phyloP scores from a whole-genome alignment of 2,113 vertebrate species.

The Tyto alba region DNA sequence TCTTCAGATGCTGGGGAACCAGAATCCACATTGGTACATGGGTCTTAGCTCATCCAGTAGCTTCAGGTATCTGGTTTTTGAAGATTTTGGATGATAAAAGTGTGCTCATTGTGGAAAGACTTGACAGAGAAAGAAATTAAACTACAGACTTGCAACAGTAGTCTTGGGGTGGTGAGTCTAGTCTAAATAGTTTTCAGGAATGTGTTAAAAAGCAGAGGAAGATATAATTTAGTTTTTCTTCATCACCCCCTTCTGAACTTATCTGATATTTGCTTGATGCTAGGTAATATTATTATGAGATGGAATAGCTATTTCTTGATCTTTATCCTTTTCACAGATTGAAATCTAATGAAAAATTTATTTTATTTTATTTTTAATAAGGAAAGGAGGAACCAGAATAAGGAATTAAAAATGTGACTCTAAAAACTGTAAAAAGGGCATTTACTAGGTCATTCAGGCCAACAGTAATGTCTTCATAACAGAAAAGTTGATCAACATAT shows the following conservation, averaged over 20 bases:
- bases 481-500: neutral
- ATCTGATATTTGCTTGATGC: neutral
- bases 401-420: neutral
- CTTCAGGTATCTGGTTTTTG: neutral
- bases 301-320: neutral
- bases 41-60: neutral
- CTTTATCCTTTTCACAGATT: neutral
- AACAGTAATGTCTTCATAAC: neutral
- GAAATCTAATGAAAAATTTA: neutral
- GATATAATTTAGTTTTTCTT: neutral
- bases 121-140: neutral
- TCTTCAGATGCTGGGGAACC: neutral
- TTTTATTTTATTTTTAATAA: neutral
- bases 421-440: neutral
- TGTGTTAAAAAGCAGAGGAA: neutral
- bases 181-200: neutral
- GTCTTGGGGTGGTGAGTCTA: neutral
- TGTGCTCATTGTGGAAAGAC: neutral
- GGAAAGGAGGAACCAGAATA: neutral
- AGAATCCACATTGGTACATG: neutral
- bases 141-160: neutral
- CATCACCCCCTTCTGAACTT: neutral
- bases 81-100: neutral
- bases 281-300: neutral
- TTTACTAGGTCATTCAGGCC: neutral